phyloP scores from a whole-genome alignment of 2,888 invertebrate genomes.

The Acanthosoma haemorrhoidale region DNA sequence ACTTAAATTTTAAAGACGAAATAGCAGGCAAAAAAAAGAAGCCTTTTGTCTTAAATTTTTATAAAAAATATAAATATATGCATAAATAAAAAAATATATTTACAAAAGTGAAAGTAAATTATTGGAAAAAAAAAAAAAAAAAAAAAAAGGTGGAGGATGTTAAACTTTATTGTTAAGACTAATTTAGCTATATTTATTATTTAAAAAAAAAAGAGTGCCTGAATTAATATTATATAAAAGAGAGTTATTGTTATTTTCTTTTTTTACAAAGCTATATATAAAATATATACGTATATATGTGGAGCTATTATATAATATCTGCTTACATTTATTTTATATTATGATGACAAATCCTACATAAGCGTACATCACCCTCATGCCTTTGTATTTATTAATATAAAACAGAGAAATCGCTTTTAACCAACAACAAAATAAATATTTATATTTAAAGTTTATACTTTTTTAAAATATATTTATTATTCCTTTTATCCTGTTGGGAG shows the following conservation, averaged over 20 bases:
- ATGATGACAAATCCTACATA: not conserved
- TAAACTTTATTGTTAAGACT: slow-evolving; percentile 22
- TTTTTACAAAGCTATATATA: slow-evolving; percentile 1
- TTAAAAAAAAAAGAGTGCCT: slow-evolving; percentile 33
- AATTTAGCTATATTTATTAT: slow-evolving; percentile 27
- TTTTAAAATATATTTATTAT: too few relatives aligned
- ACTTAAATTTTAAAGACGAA: not conserved
- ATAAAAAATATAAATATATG: slow-evolving; percentile 14
- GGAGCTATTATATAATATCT: not conserved
- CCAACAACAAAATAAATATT: slow-evolving; percentile 28
- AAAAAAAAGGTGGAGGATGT: slow-evolving; percentile 29
- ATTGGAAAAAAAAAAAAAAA: slow-evolving; percentile 20
- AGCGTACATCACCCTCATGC: slow-evolving; percentile 24
- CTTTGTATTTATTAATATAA: slow-evolving; percentile 26
- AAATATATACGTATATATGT: not conserved
- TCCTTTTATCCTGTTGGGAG: too few relatives aligned
- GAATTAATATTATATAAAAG: slow-evolving; percentile 30
- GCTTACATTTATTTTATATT: slow-evolving; percentile 13
- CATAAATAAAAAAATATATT: slow-evolving; percentile 5
- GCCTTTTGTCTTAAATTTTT: slow-evolving; percentile 13
- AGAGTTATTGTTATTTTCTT: slow-evolving; percentile 12
- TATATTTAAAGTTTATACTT: slow-evolving; percentile 17
- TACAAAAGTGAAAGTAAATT: slow-evolving; percentile 5
- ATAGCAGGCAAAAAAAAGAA: not conserved
- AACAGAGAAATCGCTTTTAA: slow-evolving; percentile 27